A percentile compares a stretch with the other conserved stretches of the same genome.
Conservation (phyloP, 2,797 vertebrate species). For the Poeciliopsis presidionis region DNA sequence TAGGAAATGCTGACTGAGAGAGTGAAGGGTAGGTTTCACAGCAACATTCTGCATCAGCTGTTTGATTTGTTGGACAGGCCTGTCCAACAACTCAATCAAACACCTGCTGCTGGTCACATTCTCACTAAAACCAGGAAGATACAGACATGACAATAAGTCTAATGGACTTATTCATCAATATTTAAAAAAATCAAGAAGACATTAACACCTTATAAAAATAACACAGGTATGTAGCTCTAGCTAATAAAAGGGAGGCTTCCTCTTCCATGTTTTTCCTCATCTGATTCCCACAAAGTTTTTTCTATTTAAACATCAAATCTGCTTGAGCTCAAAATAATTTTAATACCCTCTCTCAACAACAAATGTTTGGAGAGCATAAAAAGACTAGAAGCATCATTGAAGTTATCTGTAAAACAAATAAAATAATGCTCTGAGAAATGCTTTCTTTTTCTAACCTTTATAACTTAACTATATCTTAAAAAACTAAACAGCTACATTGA, state of each 20-base stretch:
- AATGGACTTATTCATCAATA: conserved; percentile 19
- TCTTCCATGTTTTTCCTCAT: too few relatives aligned
- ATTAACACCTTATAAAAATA: conserved; percentile 9
- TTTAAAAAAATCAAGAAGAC: conserved; percentile 3
- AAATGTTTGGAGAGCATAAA: background rate
- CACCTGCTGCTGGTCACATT: too few relatives aligned
- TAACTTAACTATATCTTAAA: too few relatives aligned
- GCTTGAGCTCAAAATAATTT: background rate
- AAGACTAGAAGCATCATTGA: background rate
- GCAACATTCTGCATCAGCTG: too few relatives aligned
- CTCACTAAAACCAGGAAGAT: too few relatives aligned
- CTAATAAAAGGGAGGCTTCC: conserved; percentile 33
- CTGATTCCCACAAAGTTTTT: background rate
- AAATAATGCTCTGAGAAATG: background rate
- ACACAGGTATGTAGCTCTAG: conserved; percentile 56
- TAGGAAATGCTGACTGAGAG: too few relatives aligned
- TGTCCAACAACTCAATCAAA: too few relatives aligned
- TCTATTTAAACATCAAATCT: background rate
- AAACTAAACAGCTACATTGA: too few relatives aligned
- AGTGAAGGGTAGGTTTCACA: too few relatives aligned
- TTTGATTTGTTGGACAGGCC: too few relatives aligned
- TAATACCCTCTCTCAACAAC: too few relatives aligned
- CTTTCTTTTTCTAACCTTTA: too few relatives aligned
- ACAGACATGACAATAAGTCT: background rate
- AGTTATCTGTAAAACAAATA: background rate